Conservation (phyloP, 1,140 invertebrate species). For the Pinna nobilis region DNA sequence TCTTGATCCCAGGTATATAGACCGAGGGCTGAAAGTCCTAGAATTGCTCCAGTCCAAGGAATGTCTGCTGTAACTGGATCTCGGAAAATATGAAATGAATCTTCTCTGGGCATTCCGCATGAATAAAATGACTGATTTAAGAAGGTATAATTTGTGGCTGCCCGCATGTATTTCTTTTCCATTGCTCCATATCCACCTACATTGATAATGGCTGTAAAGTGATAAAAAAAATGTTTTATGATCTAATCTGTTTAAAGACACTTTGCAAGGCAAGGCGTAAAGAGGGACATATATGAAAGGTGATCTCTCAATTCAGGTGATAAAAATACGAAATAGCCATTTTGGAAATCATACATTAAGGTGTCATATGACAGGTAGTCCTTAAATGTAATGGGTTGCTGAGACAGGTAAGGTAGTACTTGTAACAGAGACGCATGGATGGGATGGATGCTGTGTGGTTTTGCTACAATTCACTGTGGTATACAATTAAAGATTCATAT, state of each 20-base stretch:
- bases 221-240: background rate
- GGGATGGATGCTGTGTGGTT: too few species aligned
- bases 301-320: too few species aligned
- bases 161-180: conserved; percentile 69
- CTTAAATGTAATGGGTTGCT: background rate
- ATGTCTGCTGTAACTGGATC: conserved; percentile 72
- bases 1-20: conserved; percentile 80
- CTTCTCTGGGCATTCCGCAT: conserved; percentile 60
- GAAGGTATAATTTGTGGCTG: conserved; percentile 64
- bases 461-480: too few species aligned
- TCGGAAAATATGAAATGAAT: conserved; percentile 77
- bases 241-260: too few species aligned
- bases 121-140: conserved; percentile 31
- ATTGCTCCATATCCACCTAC: conserved; percentile 74
- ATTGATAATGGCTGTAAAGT: conserved; percentile 60
- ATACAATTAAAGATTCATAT: too few species aligned
- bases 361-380: background rate
- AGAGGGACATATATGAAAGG: too few species aligned
- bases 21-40: conserved; percentile 77
- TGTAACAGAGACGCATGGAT: too few species aligned
- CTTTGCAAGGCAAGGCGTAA: too few species aligned
- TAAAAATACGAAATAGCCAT: too few species aligned
- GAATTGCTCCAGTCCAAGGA: conserved; percentile 78
- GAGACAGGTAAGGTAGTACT: too few species aligned
- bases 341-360: too few species aligned